Evolutionary conservation across 2,888 invertebrate species (phyloP).

Genomic region (Emesis furor): DNA sequence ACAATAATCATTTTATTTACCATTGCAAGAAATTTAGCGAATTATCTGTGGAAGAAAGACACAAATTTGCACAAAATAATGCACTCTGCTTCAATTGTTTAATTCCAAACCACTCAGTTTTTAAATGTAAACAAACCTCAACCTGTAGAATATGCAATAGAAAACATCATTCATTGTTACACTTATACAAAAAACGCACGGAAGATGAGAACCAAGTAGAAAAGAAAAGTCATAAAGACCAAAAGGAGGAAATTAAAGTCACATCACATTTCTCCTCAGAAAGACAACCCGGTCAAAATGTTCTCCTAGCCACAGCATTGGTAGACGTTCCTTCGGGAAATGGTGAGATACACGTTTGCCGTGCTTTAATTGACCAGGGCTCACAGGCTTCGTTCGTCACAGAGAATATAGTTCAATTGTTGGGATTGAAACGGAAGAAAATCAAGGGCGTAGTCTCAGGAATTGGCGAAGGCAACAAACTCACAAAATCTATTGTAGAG

Average conservation of each 20-base stretch:
- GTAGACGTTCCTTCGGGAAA: neutral
- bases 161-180: conserved; percentile 9
- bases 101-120: neutral
- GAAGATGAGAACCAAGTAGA: neutral
- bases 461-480: no score
- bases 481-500: no score
- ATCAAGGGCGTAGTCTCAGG: no score
- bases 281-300: conserved; percentile 7
- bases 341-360: neutral
- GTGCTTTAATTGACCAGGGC: conserved; percentile 9
- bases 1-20: neutral
- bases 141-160: neutral
- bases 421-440: conserved; percentile 8
- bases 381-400: conserved; percentile 14
- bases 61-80: neutral
- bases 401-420: neutral
- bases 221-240: conserved; percentile 4
- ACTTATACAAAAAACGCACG: neutral
- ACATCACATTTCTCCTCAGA: neutral
- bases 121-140: neutral
- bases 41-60: neutral
- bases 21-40: neutral
- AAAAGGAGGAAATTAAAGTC: neutral
- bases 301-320: neutral
- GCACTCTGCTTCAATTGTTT: conserved; percentile 22